A percentile compares a stretch with the other conserved stretches of the same genome.
phyloP scores from a whole-genome alignment of 2,113 vertebrate species.

The Rhinopomastus cyanomelas region DNA sequence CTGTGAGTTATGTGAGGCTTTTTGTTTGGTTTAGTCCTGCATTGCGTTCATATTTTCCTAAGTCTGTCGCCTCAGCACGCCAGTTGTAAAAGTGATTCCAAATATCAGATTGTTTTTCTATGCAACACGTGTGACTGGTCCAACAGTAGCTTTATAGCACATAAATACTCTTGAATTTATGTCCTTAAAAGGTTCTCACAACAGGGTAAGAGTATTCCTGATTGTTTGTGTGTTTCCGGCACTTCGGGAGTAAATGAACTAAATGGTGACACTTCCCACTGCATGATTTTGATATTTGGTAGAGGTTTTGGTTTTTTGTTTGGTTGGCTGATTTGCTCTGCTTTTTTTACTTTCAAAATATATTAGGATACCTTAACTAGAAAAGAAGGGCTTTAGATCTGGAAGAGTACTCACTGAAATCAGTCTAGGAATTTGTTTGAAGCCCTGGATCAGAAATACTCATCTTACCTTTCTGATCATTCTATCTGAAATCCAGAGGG shows the following conservation, averaged over 20 bases:
- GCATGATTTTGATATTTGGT: not conserved
- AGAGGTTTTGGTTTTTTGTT: not conserved
- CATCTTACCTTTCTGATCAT: not conserved
- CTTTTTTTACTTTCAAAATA: not conserved
- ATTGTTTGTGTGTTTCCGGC: not conserved
- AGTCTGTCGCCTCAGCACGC: rapidly evolving
- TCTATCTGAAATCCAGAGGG: not conserved
- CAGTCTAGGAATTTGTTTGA: not conserved
- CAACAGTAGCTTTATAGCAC: not conserved
- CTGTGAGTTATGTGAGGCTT: not conserved
- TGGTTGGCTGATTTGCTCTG: no score
- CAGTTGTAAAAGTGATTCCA: not conserved
- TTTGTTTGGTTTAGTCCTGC: conserved; percentile 27
- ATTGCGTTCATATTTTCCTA: conserved; percentile 29
- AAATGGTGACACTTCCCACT: not conserved
- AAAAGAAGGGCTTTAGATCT: not conserved
- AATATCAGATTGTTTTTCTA: not conserved
- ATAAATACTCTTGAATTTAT: not conserved
- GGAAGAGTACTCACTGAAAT: not conserved
- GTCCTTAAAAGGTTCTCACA: not conserved
- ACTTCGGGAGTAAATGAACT: not conserved
- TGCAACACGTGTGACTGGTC: not conserved
- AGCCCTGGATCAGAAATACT: not conserved
- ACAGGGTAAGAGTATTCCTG: not conserved
- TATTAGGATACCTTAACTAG: not conserved